Conservation (phyloP, 2,113 vertebrate genomes). For the Cyphomyrus plagiostoma region DNA sequence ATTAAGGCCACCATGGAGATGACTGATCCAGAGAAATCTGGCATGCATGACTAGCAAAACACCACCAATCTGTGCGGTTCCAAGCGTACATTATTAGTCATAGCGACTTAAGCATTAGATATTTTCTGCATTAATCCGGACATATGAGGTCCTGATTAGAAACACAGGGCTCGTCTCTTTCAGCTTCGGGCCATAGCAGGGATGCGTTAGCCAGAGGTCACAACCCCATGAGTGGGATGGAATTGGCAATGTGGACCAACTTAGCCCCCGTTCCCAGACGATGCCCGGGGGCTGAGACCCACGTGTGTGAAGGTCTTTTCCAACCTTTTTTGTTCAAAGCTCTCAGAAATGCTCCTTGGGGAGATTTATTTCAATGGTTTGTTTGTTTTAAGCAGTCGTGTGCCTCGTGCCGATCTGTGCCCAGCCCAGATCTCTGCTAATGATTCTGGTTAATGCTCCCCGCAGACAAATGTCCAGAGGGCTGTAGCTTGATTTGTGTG, state of each 20-base stretch:
- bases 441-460: background rate
- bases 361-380: slow-evolving; percentile 16
- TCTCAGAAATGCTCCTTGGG: background rate
- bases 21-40: background rate
- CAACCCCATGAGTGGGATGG: background rate
- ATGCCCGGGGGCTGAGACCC: background rate
- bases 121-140: background rate
- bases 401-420: background rate
- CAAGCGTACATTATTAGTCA: background rate
- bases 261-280: background rate
- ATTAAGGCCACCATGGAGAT: background rate
- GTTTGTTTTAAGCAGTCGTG: slow-evolving; percentile 6
- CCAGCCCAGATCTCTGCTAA: background rate
- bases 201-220: slow-evolving; percentile 10
- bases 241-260: background rate
- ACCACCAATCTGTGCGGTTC: background rate
- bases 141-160: background rate
- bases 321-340: background rate
- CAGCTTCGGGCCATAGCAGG: background rate
- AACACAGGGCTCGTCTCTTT: background rate
- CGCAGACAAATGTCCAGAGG: background rate
- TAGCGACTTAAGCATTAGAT: background rate
- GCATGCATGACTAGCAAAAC: background rate
- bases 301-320: background rate
- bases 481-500: background rate